Base-by-base conservation (phyloP, 2,113 vertebrate species). In the Conger conger region DNA sequence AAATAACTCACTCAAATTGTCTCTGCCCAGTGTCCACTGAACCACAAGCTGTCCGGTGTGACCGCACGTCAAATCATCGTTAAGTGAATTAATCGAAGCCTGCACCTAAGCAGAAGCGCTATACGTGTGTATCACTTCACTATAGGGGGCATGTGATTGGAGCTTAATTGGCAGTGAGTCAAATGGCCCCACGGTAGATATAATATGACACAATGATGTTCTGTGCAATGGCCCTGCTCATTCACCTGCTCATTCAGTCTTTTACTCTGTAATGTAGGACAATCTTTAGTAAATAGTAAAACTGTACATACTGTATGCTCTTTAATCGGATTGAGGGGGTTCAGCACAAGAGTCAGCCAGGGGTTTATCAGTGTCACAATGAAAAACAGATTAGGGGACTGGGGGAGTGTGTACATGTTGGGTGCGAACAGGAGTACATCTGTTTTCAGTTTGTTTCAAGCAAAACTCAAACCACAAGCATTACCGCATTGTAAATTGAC, bases 281-380 rank as follows among this genome's bases (percentile, higher is more conserved):
- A 82, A 68, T 68, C 35, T 60, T 63, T 82, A 82, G 17, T 27
- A 27, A 68, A 42, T n/a, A 37, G 18, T 83, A 68, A 40, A 83
- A 83, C 73, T 63, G 23, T 63, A 63, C 27, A 80, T 45, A n/a
- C n/a, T n/a, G n/a, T n/a, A 36, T 11, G 9, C 37, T 91, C 92
- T 92, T 93, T 90, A 92, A 87, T 89, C 91, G 90, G 91, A 91
- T 87, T 76, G 89, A 92, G 89, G 77, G 87, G 89, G 90, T 92
- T 93, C 87, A 92, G 88, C 90, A 87, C 87, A 84, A 88, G 88
- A 93, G 92, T 90, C 84, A 86, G 91, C 91, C 93, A 94, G 94
- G 92, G 93, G 90, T 93, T 93, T 4, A 92, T 93, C 92, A 92
- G 90, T 90, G 89, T 91, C 91, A 94, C 93, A 94, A 95, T 93